Percentiles rank a stretch among this genome's conserved stretches.
Evolutionary conservation across 2,113 vertebrate genomes (phyloP).

Genomic region (Ibidorhyncha struthersii): DNA sequence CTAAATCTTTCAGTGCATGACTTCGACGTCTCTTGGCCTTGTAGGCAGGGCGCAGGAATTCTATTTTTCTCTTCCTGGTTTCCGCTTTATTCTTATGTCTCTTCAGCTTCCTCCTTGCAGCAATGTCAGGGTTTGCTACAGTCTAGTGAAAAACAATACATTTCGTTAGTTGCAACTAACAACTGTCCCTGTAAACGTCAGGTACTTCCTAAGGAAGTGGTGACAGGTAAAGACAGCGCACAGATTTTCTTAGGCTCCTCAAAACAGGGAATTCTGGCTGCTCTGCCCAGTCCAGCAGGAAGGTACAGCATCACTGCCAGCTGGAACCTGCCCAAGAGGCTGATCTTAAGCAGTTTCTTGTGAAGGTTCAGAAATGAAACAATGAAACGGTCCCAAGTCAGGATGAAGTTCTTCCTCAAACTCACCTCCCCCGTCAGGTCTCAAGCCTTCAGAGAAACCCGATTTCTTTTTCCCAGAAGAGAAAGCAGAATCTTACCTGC

Average conservation of each 20-base stretch:
- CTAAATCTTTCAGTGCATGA: slow-evolving; percentile 85
- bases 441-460: background rate
- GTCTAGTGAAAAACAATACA: slow-evolving; percentile 71
- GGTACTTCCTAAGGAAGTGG: background rate
- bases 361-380: background rate
- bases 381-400: background rate
- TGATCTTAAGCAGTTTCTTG: background rate
- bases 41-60: slow-evolving; percentile 84
- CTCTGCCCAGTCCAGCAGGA: background rate
- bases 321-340: background rate
- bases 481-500: slow-evolving; percentile 79
- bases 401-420: background rate
- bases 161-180: background rate
- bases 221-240: accelerated
- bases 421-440: background rate
- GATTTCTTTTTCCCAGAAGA: background rate
- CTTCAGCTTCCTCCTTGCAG: slow-evolving; percentile 94
- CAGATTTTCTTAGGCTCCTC: background rate
- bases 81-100: slow-evolving; percentile 92
- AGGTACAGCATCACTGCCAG: background rate
- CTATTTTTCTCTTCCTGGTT: slow-evolving; percentile 93
- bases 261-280: background rate
- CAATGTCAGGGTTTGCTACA: slow-evolving; percentile 92
- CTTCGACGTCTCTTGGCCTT: slow-evolving; percentile 89
- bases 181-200: too few species aligned